Percentiles rank a stretch among this genome's conserved stretches.
Evolutionary conservation across 2,888 invertebrate genomes (phyloP).

Genomic region (Sisyra terminalis): DNA sequence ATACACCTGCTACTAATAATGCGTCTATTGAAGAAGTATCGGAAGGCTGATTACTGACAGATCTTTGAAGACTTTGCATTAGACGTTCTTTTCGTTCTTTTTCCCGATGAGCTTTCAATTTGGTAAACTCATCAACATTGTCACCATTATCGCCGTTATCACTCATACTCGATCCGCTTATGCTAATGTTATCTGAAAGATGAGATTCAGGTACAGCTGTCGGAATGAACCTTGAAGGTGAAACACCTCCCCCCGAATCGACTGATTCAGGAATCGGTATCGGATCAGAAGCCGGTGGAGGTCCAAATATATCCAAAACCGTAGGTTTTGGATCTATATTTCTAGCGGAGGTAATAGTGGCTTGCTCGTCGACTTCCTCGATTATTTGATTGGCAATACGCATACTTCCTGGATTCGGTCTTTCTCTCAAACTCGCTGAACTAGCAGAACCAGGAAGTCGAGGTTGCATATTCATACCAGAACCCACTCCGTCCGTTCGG

Average conservation of each 20-base stretch:
- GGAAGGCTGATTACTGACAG: conserved; percentile 36
- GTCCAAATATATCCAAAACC: conserved; percentile 42
- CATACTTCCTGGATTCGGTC: conserved; percentile 31
- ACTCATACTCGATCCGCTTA: conserved; percentile 22
- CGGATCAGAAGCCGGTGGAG: conserved; percentile 24
- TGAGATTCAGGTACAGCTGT: conserved; percentile 1
- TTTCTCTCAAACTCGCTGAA: conserved; percentile 20
- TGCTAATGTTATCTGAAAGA: conserved; percentile 23
- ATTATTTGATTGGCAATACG: conserved; percentile 55
- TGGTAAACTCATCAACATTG: conserved; percentile 50
- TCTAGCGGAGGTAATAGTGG: conserved; percentile 61
- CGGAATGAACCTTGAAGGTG: conserved; percentile 17
- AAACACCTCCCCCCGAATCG: conserved; percentile 14
- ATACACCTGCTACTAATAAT: too few species aligned
- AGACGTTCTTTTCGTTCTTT: conserved; percentile 47
- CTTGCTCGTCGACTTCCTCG: conserved; percentile 66
- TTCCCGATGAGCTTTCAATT: conserved; percentile 48
- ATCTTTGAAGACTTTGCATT: conserved; percentile 40
- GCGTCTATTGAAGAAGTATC: conserved; percentile 3
- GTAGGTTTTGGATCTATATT: conserved; percentile 39
- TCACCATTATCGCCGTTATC: conserved; percentile 20
- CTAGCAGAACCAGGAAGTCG: conserved; percentile 26
- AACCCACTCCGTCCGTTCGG: conserved; percentile 25
- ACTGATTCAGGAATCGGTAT: conserved; percentile 33
- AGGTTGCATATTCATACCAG: conserved; percentile 13